Evolutionary conservation across 2,113 vertebrate genomes (phyloP).

Genomic region (Montifringilla adamsi): DNA sequence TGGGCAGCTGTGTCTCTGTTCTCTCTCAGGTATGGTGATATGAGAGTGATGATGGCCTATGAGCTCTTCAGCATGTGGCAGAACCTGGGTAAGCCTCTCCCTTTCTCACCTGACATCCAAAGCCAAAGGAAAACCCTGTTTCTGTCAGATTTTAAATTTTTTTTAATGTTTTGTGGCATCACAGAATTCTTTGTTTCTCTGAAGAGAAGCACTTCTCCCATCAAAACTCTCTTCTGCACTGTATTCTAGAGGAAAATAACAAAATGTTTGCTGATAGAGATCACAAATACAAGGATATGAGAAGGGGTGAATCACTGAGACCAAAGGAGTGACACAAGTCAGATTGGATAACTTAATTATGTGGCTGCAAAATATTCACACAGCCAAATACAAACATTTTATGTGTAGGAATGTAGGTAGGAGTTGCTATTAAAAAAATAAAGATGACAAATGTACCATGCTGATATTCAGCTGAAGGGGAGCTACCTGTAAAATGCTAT

Average conservation of each 20-base stretch:
- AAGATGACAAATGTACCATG: background rate
- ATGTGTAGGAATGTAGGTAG: background rate
- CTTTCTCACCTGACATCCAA: background rate
- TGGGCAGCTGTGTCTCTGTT: background rate
- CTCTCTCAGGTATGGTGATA: slow-evolving; percentile 81
- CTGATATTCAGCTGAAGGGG: background rate
- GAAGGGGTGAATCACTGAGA: background rate
- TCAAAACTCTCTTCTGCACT: background rate
- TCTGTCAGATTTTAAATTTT: rapidly evolving
- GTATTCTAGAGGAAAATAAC: background rate
- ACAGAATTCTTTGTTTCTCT: background rate
- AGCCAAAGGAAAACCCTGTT: background rate
- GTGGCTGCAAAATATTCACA: background rate
- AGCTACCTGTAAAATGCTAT: background rate
- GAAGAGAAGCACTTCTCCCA: background rate
- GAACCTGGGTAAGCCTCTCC: slow-evolving; percentile 78
- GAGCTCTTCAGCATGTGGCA: slow-evolving; percentile 92
- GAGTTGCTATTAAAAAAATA: background rate
- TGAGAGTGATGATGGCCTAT: slow-evolving; percentile 90
- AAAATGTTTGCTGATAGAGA: background rate
- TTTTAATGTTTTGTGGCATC: background rate
- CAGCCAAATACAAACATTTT: background rate
- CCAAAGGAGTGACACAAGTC: background rate
- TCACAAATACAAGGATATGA: background rate
- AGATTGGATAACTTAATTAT: background rate